These are phyloP conservation scores for Goniozus legneri DNA, from an alignment of 1,140 invertebrate genomes.

Conservation along the genomic window DNA sequence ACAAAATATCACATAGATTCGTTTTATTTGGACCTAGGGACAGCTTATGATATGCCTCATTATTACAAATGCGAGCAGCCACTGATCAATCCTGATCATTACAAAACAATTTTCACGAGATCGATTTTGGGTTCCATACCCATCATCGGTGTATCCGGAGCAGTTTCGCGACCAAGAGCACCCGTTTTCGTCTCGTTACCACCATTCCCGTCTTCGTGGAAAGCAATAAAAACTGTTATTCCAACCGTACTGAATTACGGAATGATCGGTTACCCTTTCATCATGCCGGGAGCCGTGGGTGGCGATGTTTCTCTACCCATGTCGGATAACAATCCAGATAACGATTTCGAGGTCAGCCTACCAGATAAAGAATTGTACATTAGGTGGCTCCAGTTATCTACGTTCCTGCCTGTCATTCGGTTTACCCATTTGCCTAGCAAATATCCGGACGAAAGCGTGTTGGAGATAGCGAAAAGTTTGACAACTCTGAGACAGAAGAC, in stretches of 20 bases:
- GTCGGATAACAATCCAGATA: constrained; percentile 53
- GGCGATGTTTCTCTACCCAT: constrained; percentile 71
- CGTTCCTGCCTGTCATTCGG: constrained; percentile 85
- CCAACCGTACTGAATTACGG: constrained; percentile 85
- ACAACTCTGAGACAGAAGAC: constrained; percentile 72
- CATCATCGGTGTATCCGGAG: constrained; percentile 79
- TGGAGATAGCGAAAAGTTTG: constrained; percentile 73
- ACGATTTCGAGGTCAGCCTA: constrained; percentile 59
- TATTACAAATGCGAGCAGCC: constrained; percentile 75
- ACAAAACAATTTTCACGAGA: constrained; percentile 70
- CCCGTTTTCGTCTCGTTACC: constrained; percentile 85
- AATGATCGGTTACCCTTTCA: constrained; percentile 84
- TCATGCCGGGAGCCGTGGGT: constrained; percentile 90
- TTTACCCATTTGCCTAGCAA: constrained; percentile 86
- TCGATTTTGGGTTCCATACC: constrained; percentile 63
- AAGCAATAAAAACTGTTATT: constrained; percentile 78
- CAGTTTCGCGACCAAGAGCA: constrained; percentile 73
- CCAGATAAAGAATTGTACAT: constrained; percentile 87
- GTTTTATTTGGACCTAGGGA: constrained; percentile 88
- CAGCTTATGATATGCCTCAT: constrained; percentile 80
- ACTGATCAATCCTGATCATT: constrained; percentile 76
- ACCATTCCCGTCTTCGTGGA: constrained; percentile 84
- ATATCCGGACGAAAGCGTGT: constrained; percentile 73
- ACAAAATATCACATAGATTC: constrained; percentile 78
- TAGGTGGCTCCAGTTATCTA: constrained; percentile 90